These are phyloP conservation scores for Tetrao urogallus DNA, from an alignment of 2,113 vertebrate genomes.

Conservation along the genomic window DNA sequence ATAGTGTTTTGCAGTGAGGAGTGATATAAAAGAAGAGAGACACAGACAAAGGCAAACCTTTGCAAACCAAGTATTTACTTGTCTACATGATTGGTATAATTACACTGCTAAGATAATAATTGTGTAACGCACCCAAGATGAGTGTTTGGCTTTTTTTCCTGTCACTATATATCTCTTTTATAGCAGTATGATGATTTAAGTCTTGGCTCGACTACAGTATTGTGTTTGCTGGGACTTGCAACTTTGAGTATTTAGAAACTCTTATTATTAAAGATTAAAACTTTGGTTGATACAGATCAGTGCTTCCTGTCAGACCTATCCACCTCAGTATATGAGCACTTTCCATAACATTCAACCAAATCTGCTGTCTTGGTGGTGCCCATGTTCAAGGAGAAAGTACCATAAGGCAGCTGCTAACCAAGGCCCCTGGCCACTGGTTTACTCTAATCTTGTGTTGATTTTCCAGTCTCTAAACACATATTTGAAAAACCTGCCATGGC, in stretches of 20 bases:
- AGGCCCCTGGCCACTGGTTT: not conserved
- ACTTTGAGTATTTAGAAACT: not conserved
- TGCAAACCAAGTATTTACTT: not conserved
- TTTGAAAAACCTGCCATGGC: not conserved
- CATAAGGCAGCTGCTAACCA: not conserved
- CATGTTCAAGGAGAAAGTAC: not conserved
- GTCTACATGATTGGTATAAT: conserved; percentile 6
- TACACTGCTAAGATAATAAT: not conserved
- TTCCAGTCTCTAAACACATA: not conserved
- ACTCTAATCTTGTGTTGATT: not conserved
- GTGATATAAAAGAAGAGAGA: not conserved
- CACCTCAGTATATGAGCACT: not conserved
- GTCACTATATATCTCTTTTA: not conserved
- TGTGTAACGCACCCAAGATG: too few relatives aligned
- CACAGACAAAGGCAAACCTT: not conserved
- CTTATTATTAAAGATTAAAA: not conserved
- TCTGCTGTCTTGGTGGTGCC: not conserved
- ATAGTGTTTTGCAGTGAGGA: not conserved
- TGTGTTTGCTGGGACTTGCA: not conserved
- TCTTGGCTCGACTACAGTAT: not conserved
- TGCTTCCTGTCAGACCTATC: not conserved
- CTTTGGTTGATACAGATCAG: not conserved
- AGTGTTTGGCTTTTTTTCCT: not conserved
- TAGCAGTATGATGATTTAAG: not conserved
- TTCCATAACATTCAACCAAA: not conserved